Conservation (phyloP, 2,888 invertebrate species). For the Chydorus sphaericus region DNA sequence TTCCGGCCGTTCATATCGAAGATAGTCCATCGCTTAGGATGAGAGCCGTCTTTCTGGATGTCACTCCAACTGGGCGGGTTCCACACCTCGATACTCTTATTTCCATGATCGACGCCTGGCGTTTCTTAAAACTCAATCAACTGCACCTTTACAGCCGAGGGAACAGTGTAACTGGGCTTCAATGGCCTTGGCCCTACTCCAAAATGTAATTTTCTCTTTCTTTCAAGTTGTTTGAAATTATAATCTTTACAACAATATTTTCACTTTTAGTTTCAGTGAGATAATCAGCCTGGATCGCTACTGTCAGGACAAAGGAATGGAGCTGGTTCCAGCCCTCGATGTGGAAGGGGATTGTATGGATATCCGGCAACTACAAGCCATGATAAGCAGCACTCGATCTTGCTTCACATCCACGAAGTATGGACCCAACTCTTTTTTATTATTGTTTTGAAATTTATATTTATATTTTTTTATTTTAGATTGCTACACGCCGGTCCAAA, state of each 20-base stretch:
- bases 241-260: constrained; percentile 11
- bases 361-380: constrained; percentile 34
- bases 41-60: constrained; percentile 42
- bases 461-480: constrained; percentile 21
- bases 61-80: constrained; percentile 39
- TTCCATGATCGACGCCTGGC: constrained; percentile 36
- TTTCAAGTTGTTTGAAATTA: not conserved
- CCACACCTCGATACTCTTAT: constrained; percentile 37
- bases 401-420: constrained; percentile 38
- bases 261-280: constrained; percentile 28
- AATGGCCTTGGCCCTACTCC: constrained; percentile 34
- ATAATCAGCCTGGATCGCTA: constrained; percentile 40
- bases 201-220: constrained; percentile 26
- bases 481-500: constrained; percentile 42
- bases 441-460: not conserved
- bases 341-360: constrained; percentile 34
- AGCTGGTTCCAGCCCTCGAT: constrained; percentile 39
- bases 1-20: constrained; percentile 35
- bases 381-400: constrained; percentile 38
- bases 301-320: constrained; percentile 37
- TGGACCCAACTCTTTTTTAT: constrained; percentile 15
- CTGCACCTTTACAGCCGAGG: constrained; percentile 32
- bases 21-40: constrained; percentile 41
- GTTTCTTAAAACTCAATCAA: constrained; percentile 39
- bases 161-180: constrained; percentile 22